Base-by-base conservation (phyloP, 2,888 invertebrate species). In the Clusia tigrina region DNA sequence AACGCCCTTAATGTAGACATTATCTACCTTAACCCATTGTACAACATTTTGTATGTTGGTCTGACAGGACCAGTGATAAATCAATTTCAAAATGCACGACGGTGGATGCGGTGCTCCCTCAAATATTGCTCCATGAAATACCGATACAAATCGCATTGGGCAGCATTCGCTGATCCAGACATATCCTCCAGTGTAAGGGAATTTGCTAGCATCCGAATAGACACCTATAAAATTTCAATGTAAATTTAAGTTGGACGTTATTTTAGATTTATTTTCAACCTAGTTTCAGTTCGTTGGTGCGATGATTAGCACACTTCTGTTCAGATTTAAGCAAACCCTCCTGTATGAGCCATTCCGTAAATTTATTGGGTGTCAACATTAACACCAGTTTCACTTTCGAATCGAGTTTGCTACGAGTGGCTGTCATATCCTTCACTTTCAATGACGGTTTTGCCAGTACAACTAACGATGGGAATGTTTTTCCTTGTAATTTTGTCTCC, bases 61-160 rank as follows among this genome's bases (percentile, higher is more conserved):
- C 80, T 95, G 95, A 71, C 95, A 95, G 0, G 93, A 88, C 95
- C 95, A 95, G 80, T 95, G 95, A 83, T 95, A 95, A 58, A 95
- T 88, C 0, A 95, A 85, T 74, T 95, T 95, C 1, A 95, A 84
- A 9, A 95, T 85, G 0, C 92, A 90, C 37, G 91, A 91, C 0
- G 95, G 94, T 0, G 93, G 91, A 83, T 94, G 92, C 0, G 92
- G 90, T 1, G 93, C 91, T 0, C 91, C 91, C 83, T 95, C 94
- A 77, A 95, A 95, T 58, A 95, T 87, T 0, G 95, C 95, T 25
- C 93, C 93, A 68, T 90, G 90, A 83, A 94, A 95, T 0, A 95
- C 93, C 0, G 95, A 95, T 2, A 94, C 91, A 78, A 92, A 94
- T 54, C 91, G 88, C 9, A 91, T 91, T 0, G 93, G 91, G 72